Conservation (phyloP, 2,888 invertebrate genomes). For the Coenonympha glycerion region DNA sequence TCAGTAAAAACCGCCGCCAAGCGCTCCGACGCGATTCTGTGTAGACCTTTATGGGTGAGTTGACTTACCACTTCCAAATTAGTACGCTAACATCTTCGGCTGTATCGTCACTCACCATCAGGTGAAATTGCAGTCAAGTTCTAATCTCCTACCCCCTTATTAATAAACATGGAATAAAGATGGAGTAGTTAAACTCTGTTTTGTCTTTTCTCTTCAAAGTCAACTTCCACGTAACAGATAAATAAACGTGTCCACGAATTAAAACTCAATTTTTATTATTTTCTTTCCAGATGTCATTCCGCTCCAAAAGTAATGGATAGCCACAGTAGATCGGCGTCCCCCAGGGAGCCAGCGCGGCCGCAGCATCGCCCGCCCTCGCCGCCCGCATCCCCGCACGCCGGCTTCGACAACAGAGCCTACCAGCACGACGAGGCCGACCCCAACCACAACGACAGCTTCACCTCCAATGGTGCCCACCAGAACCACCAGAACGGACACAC, state of each 20-base stretch:
- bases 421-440: constrained; percentile 61
- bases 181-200: too few species aligned
- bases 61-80: too few species aligned
- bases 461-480: constrained; percentile 54
- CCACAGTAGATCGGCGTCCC: constrained; percentile 71
- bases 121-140: too few species aligned
- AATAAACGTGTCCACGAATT: neutral
- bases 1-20: too few species aligned
- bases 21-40: too few species aligned
- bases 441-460: constrained; percentile 72
- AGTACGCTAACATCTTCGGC: too few species aligned
- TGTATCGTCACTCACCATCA: too few species aligned
- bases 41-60: too few species aligned
- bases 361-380: constrained; percentile 66
- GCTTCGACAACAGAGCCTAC: constrained; percentile 69
- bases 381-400: constrained; percentile 39
- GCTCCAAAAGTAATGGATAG: constrained; percentile 71
- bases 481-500: constrained; percentile 63
- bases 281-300: constrained; percentile 66
- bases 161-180: too few species aligned
- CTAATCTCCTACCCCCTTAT: too few species aligned
- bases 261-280: constrained; percentile 10
- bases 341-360: constrained; percentile 69
- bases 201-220: too few species aligned
- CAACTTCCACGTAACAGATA: too few species aligned